Percentiles rank a stretch among this genome's conserved stretches.
Conservation (phyloP, 1,140 invertebrate genomes). For the Trialeurodes vaporariorum region DNA sequence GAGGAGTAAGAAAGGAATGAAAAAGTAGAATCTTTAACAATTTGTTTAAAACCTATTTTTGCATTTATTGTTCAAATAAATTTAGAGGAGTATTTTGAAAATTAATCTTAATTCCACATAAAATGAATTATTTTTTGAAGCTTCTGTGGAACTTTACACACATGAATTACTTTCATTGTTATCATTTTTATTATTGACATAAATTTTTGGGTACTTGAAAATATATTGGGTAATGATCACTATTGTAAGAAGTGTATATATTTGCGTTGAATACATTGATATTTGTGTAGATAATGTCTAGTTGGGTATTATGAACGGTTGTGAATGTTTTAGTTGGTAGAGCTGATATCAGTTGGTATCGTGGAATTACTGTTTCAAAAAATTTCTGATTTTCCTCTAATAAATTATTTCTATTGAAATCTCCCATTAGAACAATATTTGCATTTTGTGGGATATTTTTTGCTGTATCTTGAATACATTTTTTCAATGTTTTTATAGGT, state of each 20-base stretch:
- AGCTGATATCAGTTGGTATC: background rate
- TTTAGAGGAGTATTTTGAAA: too few species aligned
- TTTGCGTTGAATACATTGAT: background rate
- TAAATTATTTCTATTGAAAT: background rate
- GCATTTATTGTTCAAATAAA: too few species aligned
- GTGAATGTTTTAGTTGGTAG: background rate
- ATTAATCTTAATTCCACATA: too few species aligned
- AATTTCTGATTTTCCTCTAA: background rate
- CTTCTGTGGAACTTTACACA: too few species aligned
- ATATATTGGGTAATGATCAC: background rate
- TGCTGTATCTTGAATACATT: background rate
- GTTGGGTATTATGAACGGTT: background rate
- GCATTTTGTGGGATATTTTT: background rate
- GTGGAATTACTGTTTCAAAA: background rate
- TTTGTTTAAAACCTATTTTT: too few species aligned
- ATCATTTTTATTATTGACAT: too few species aligned
- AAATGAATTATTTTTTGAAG: too few species aligned
- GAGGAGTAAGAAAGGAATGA: too few species aligned
- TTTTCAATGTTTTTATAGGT: background rate
- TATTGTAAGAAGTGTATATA: background rate
- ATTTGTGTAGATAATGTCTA: background rate
- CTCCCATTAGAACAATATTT: background rate
- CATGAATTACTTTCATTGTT: too few species aligned
- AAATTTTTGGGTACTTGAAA: background rate
- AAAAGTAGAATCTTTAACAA: too few species aligned